These are phyloP conservation scores for Asobara japonica DNA, from an alignment of 1,140 invertebrate species.

Conservation along the genomic window DNA sequence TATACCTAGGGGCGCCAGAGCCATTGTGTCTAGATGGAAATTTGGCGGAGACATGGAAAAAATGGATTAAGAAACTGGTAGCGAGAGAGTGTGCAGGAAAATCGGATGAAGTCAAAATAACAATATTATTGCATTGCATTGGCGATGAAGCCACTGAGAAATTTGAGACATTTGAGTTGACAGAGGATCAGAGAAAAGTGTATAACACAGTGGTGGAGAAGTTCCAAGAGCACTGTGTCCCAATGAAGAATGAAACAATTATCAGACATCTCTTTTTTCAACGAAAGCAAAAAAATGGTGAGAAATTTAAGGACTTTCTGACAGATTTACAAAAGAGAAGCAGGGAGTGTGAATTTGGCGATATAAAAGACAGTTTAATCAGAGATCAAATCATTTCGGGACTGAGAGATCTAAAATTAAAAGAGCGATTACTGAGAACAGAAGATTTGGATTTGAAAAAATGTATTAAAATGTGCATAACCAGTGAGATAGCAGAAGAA, in stretches of 20 bases:
- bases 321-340: conserved; percentile 43
- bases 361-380: conserved; percentile 48
- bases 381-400: conserved; percentile 53
- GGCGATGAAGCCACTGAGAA: conserved; percentile 37
- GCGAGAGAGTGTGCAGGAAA: conserved; percentile 22
- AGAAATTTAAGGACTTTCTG: conserved; percentile 47
- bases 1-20: no score
- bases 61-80: conserved; percentile 16
- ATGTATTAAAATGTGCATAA: conserved; percentile 43
- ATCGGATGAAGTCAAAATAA: conserved; percentile 33
- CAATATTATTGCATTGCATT: conserved; percentile 36
- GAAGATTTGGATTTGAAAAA: conserved; percentile 44
- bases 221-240: conserved; percentile 43
- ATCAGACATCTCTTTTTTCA: conserved; percentile 45
- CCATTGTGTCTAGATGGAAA: conserved; percentile 13
- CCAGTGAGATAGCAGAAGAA: conserved; percentile 32
- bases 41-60: conserved; percentile 12
- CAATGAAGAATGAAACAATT: conserved; percentile 37
- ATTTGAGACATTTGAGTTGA: conserved; percentile 37
- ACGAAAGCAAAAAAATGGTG: conserved; percentile 42
- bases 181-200: not conserved
- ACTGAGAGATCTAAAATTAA: conserved; percentile 46
- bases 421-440: conserved; percentile 49
- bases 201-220: conserved; percentile 32
- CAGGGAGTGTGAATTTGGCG: conserved; percentile 43